phyloP scores from a whole-genome alignment of 2,797 vertebrate genomes.

The Pseudochirops corinnae region DNA sequence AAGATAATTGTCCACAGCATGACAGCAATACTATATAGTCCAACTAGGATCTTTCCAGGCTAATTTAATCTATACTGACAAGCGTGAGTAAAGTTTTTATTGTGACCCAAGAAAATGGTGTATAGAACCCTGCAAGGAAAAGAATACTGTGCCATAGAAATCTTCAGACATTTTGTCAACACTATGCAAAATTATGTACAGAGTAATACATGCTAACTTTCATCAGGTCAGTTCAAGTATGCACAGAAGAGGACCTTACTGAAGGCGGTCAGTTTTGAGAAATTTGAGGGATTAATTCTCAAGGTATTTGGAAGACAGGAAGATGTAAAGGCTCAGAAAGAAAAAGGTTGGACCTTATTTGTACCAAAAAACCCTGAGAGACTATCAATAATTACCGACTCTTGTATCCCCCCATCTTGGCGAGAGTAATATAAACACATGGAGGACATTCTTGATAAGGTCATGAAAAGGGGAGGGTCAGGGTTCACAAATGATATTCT shows the following conservation, averaged over 20 bases:
- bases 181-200: background rate
- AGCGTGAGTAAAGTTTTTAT: background rate
- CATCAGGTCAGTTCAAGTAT: background rate
- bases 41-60: background rate
- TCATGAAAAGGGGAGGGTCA: background rate
- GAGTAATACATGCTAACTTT: background rate
- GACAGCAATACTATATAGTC: background rate
- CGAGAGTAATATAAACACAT: background rate
- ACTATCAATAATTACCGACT: background rate
- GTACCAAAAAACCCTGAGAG: background rate
- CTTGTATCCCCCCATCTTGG: background rate
- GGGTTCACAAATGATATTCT: background rate
- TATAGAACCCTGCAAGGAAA: background rate
- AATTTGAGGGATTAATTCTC: background rate
- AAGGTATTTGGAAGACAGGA: background rate
- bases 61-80: background rate
- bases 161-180: background rate
- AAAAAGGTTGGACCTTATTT: background rate
- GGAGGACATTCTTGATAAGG: background rate
- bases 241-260: background rate
- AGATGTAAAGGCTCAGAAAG: background rate
- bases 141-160: background rate
- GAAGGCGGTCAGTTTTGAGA: background rate
- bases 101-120: background rate
- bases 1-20: background rate